Conservation (phyloP, 2,797 vertebrate genomes). For the Menidia menidia region DNA sequence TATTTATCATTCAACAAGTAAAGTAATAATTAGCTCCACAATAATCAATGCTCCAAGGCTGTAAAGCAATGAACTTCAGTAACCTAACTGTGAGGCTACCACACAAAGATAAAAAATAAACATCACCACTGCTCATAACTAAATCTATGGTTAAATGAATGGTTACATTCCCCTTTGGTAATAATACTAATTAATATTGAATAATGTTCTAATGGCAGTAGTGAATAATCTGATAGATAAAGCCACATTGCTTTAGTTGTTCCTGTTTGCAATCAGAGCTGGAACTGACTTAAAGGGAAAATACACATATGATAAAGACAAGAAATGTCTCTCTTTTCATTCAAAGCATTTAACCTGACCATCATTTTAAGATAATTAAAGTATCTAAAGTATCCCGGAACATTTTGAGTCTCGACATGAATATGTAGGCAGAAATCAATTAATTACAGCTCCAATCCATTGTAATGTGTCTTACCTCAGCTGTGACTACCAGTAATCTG, state of each 20-base stretch:
- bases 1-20: constrained; percentile 23
- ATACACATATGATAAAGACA: not conserved
- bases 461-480: constrained; percentile 64
- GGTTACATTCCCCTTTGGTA: constrained; percentile 19
- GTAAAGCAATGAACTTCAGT: constrained; percentile 2
- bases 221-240: constrained; percentile 9
- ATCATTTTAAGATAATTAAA: not conserved
- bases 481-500: constrained; percentile 36
- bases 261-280: not conserved
- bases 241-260: not conserved
- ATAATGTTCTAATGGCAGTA: constrained; percentile 6
- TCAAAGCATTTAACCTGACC: not conserved
- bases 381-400: not conserved
- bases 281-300: not conserved
- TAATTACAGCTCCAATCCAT: constrained; percentile 15
- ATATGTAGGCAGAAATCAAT: constrained; percentile 33
- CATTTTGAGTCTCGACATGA: constrained; percentile 7
- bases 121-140: constrained; percentile 3
- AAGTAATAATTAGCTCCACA: constrained; percentile 26
- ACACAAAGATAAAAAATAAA: constrained; percentile 8
- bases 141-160: constrained; percentile 10
- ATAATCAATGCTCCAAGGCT: constrained; percentile 16
- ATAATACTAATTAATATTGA: constrained; percentile 16
- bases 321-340: constrained; percentile 2
- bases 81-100: not conserved